Conservation (phyloP, 2,888 invertebrate genomes). For the Altica lythri region DNA sequence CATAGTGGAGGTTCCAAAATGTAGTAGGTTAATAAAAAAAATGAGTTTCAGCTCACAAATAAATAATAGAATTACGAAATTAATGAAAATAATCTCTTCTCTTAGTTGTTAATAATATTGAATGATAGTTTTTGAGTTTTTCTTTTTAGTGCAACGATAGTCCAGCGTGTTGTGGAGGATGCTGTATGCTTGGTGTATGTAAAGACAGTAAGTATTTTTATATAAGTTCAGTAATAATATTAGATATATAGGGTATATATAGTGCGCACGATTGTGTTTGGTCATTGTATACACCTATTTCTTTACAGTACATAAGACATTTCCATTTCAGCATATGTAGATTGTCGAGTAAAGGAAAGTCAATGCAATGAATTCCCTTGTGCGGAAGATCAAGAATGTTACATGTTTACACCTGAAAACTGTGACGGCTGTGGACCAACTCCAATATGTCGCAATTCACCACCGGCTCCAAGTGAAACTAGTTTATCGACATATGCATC, state of each 20-base stretch:
- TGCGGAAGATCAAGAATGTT: slow-evolving; percentile 48
- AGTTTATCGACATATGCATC: background rate
- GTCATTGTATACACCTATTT: background rate
- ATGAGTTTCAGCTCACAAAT: too few relatives aligned
- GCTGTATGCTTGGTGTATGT: slow-evolving; percentile 61
- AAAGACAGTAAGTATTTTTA: slow-evolving; percentile 59
- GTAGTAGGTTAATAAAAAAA: too few relatives aligned
- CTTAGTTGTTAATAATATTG: too few relatives aligned
- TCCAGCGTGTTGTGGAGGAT: slow-evolving; percentile 65
- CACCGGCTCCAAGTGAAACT: slow-evolving; percentile 17
- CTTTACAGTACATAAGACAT: background rate
- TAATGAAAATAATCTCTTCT: too few relatives aligned
- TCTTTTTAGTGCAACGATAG: slow-evolving; percentile 67
- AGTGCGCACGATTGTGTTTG: background rate
- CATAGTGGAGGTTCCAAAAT: too few relatives aligned
- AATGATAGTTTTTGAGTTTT: too few relatives aligned
- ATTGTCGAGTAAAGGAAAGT: slow-evolving; percentile 43
- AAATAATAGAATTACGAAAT: too few relatives aligned
- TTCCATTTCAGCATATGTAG: slow-evolving; percentile 44
- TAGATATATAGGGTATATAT: background rate
- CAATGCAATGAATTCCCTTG: slow-evolving; percentile 47
- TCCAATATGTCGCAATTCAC: slow-evolving; percentile 29
- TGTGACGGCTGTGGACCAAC: slow-evolving; percentile 45
- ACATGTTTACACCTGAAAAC: slow-evolving; percentile 43
- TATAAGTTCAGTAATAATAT: background rate